Evolutionary conservation across 1,140 invertebrate genomes (phyloP).

Genomic region (Hycleus cichorii): DNA sequence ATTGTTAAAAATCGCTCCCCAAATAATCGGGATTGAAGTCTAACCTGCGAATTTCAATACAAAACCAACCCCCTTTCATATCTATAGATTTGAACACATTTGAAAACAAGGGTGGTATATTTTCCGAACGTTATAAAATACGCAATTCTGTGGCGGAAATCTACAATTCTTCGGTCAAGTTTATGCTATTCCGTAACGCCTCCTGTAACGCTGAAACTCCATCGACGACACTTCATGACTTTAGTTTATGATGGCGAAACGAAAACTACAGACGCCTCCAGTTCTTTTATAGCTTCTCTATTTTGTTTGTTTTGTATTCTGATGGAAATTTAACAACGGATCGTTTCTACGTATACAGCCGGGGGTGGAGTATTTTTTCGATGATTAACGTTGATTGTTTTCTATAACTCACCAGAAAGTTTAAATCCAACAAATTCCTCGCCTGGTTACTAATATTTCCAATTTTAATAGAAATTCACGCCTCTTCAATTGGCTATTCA

Average conservation of each 20-base stretch:
- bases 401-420: too few species aligned
- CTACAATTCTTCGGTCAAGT: slow-evolving; percentile 17
- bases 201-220: background rate
- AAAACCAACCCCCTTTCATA: too few species aligned
- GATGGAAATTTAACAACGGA: slow-evolving; percentile 7
- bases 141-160: slow-evolving; percentile 9
- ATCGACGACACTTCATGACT: slow-evolving; percentile 4
- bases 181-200: slow-evolving; percentile 14
- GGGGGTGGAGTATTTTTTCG: background rate
- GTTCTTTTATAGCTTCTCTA: slow-evolving; percentile 16
- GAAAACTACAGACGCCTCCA: slow-evolving; percentile 1
- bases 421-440: too few species aligned
- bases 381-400: too few species aligned
- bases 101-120: slow-evolving; percentile 6
- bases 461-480: too few species aligned
- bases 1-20: too few species aligned
- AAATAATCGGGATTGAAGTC: background rate
- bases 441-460: too few species aligned
- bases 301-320: slow-evolving; percentile 12
- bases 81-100: background rate
- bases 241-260: background rate
- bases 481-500: too few species aligned
- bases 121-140: too few species aligned
- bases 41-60: background rate
- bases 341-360: background rate